Evolutionary conservation across 2,113 vertebrate genomes (phyloP), one percentile per base, ranked within the genome.

Genomic region (Tyrannus savana): DNA sequence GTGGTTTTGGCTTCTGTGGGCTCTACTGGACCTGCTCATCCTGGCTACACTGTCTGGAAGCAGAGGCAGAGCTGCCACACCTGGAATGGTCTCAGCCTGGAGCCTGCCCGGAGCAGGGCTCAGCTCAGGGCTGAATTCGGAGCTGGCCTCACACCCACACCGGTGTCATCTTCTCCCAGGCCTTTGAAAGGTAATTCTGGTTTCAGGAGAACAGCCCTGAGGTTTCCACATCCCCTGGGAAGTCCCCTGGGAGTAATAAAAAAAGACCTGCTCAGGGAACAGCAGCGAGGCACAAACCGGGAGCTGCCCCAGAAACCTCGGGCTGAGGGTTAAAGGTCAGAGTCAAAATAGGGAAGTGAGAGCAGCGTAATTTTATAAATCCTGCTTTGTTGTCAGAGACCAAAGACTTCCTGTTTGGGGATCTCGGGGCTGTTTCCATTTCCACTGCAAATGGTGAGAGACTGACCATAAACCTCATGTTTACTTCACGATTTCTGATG

Each of bases 371-470:
- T 63, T 91, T 85, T 35, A 46, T 90, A 88, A 95, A 91, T 39
- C 63, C 41, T 30, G 39, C 69, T 89, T 90, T 91, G 87, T 87
- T 78, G 44, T 53, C 39, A 3, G n/a, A 90, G 85, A 92, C 52
- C 87, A 89, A 90, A 96, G 90, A 67, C n/a, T 93, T 97, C 88
- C 88, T 94, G 74, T 87, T 87, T 67, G 6, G 82, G 59, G 59
- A 82, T 79, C 66, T 83, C 28, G 27, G 84, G 41, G 66, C 46
- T 87, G n/a, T 63, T 87, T 84, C 93, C 37, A 9, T 68, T 95
- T 86, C 85, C 75, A 84, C 46, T 79, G 8, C 46, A 86, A 91
- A 75, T 46, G 59, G 59, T 63, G 76, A 73, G 82, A 78, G n/a
- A 53, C 66, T 35, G 71, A 42, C 58, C 71, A 74, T 82, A 82